phyloP scores from a whole-genome alignment of 2,888 invertebrate species.

The Byasa hedistus region DNA sequence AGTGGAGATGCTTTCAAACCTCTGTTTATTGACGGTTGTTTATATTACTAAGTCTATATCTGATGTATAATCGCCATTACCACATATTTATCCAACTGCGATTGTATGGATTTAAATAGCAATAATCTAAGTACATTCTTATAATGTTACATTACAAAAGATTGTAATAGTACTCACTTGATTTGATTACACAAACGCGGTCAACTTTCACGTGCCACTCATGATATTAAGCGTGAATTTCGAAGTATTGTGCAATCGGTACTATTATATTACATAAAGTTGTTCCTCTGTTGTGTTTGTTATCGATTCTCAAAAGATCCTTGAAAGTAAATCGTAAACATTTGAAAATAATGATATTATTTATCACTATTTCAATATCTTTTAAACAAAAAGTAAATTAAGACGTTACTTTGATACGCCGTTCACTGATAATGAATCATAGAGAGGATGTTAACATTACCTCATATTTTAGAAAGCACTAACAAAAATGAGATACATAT shows the following conservation, averaged over 20 bases:
- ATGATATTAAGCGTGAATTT: constrained; percentile 54
- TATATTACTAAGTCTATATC: background rate
- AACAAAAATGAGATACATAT: no score
- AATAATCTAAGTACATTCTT: constrained; percentile 25
- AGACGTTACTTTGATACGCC: no score
- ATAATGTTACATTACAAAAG: constrained; percentile 44
- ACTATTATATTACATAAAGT: constrained; percentile 31
- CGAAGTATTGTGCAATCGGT: constrained; percentile 57
- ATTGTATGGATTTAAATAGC: constrained; percentile 19
- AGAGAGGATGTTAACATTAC: no score
- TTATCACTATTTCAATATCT: no score
- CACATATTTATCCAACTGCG: constrained; percentile 15
- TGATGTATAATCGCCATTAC: constrained; percentile 11
- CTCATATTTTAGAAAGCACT: no score
- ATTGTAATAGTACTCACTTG: constrained; percentile 42
- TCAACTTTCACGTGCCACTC: constrained; percentile 50
- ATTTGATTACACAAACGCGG: constrained; percentile 56
- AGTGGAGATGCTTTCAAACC: constrained; percentile 6
- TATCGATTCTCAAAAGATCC: background rate
- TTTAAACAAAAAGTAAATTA: no score
- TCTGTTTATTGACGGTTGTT: background rate
- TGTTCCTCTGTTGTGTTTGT: constrained; percentile 1
- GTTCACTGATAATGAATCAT: no score
- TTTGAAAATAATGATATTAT: background rate
- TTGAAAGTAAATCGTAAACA: background rate